Conservation (phyloP, 2,888 invertebrate species). For the Phasia obesa region DNA sequence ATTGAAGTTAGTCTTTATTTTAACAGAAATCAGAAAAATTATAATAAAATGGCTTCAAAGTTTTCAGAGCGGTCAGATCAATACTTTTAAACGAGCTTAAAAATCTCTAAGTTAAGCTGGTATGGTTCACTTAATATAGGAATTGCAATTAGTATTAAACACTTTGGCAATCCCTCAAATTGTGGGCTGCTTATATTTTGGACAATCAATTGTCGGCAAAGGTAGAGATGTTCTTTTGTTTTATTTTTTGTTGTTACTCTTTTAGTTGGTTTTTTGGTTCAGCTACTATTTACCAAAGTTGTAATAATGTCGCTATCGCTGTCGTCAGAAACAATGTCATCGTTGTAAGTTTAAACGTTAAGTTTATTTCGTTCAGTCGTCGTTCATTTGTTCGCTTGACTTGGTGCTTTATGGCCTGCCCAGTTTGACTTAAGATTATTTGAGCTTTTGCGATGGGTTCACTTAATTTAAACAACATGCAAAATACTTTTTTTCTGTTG, state of each 20-base stretch:
- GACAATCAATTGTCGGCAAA: conserved; percentile 59
- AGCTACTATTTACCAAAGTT: conserved; percentile 49
- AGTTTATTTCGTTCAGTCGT: conserved; percentile 53
- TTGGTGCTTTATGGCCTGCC: conserved; percentile 69
- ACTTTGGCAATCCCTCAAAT: conserved; percentile 60
- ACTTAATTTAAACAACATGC: conserved; percentile 71
- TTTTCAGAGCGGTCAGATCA: too few species aligned
- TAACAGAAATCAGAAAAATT: too few species aligned
- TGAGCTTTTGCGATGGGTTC: conserved; percentile 70
- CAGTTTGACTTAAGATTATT: conserved; percentile 71
- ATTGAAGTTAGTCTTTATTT: too few species aligned
- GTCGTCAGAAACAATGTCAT: conserved; percentile 48
- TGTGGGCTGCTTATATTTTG: conserved; percentile 42
- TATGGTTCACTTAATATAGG: not conserved
- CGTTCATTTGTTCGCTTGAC: conserved; percentile 38
- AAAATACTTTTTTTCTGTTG: conserved; percentile 55
- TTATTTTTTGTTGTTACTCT: not conserved
- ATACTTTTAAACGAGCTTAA: not conserved
- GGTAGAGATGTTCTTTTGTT: conserved; percentile 40
- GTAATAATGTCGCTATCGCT: conserved; percentile 68
- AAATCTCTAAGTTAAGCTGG: not conserved
- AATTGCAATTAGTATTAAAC: not conserved
- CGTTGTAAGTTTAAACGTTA: conserved; percentile 52
- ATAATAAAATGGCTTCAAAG: too few species aligned
- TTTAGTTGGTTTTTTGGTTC: conserved; percentile 27